Evolutionary conservation across 2,888 invertebrate genomes (phyloP), one percentile per base, ranked within the genome.

Genomic region (Lasioglossum figueresi): DNA sequence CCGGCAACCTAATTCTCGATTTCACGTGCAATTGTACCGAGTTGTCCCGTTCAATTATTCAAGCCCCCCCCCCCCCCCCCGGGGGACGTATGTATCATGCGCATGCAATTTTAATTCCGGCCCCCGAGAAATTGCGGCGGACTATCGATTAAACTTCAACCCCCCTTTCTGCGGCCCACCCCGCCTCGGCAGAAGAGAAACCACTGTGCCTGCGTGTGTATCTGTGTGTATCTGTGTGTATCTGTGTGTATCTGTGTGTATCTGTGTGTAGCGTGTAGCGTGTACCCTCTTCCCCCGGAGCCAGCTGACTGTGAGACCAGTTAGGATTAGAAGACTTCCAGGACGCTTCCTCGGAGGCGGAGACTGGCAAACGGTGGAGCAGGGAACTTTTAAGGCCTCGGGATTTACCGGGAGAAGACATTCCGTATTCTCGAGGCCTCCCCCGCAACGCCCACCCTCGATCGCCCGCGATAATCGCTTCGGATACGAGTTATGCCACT

Each of bases 91-190:
- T 48, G 71, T 27, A 43, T 48, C 71, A 52, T 45, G 70, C 76
- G 73, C 78, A 80, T 81, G 75, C 79, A 88, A 70, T 83, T 88
- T 88, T 88, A 84, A 88, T 83, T 84, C 59, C 63, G 12, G 45
- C 68, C 34, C 75, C 31, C 34, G 80, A 66, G 82, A 76, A 88
- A 88, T 84, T 82, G 86, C 77, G 43, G 79, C 43, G n/a, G 70
- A 56, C 23, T 84, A 84, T 88, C 85, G 88, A 88, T 87, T 88
- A 85, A 88, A 83, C 79, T 75, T 76, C 71, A 74, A 45, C 59
- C 23, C 43, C 43, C 37, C 43, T 43, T 12, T 16, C 71, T 19
- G 63, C 63, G 3, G 6, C 31, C 31, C 31, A 31, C 43, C 27
- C 43, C 71, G 0, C 6, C 27, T 6, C 40, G 8, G 14, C 34